Evolutionary conservation across 2,113 vertebrate genomes (phyloP).

Genomic region (Rhinichthys klamathensis): DNA sequence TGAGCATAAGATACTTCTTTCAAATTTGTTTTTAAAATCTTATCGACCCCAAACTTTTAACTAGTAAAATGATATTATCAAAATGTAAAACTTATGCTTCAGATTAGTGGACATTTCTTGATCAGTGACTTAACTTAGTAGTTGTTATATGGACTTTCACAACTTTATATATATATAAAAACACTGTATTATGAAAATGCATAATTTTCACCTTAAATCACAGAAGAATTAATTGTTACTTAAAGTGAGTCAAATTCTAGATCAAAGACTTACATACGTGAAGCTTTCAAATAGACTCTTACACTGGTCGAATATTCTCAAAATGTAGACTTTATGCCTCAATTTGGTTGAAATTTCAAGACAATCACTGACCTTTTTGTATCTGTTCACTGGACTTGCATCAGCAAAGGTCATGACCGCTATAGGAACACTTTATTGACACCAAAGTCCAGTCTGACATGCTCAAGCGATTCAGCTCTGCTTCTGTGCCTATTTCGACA

Average conservation of each 20-base stretch:
- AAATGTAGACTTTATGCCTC: background rate
- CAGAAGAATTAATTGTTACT: background rate
- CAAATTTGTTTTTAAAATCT: background rate
- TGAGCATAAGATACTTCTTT: too few relatives aligned
- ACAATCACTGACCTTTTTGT: background rate
- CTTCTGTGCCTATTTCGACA: background rate
- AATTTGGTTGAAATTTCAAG: background rate
- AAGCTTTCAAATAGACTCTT: background rate
- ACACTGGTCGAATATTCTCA: background rate
- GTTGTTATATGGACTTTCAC: background rate
- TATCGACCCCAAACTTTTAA: background rate
- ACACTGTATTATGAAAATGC: background rate
- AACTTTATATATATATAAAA: background rate
- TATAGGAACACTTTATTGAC: conserved; percentile 32
- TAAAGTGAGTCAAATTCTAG: background rate
- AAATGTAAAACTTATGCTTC: background rate
- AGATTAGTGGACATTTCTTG: background rate
- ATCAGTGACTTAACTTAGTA: background rate
- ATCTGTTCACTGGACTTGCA: conserved; percentile 8
- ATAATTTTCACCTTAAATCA: background rate
- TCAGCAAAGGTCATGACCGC: conserved; percentile 22
- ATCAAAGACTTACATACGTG: background rate
- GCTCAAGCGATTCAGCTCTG: background rate
- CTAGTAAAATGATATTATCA: background rate
- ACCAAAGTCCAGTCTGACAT: conserved; percentile 31